Evolutionary conservation across 2,888 invertebrate genomes (phyloP).

Genomic region (Philereme vetulata): DNA sequence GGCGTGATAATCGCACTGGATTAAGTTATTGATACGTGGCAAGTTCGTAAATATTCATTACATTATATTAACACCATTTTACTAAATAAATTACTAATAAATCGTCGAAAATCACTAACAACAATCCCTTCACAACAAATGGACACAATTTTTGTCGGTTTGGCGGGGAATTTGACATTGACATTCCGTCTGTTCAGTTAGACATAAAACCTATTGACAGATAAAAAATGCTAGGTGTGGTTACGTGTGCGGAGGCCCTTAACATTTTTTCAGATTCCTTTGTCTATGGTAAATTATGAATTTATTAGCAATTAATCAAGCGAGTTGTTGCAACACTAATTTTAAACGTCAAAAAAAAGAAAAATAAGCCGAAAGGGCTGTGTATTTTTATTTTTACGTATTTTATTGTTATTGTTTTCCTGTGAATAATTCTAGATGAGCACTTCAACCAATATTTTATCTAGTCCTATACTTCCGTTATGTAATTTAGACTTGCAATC

Average conservation of each 20-base stretch:
- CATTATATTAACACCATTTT: background rate
- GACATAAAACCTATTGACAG: background rate
- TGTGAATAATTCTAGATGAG: conserved; percentile 57
- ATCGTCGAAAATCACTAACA: background rate
- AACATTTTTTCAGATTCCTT: conserved; percentile 24
- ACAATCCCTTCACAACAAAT: background rate
- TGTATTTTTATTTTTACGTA: conserved; percentile 64
- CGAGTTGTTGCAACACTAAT: conserved; percentile 78
- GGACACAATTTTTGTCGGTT: background rate
- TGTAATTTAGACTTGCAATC: conserved; percentile 61
- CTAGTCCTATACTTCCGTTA: conserved; percentile 69
- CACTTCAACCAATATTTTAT: conserved; percentile 65
- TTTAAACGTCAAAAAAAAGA: conserved; percentile 77
- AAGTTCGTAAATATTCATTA: background rate
- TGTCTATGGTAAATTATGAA: conserved; percentile 60
- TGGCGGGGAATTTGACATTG: conserved; percentile 15
- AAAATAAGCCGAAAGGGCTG: conserved; percentile 72
- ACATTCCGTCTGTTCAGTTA: background rate
- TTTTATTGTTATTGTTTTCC: conserved; percentile 76
- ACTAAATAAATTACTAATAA: background rate
- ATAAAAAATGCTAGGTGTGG: background rate
- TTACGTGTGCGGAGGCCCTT: background rate
- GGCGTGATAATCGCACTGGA: background rate
- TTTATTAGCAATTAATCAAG: conserved; percentile 75
- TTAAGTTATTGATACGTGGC: background rate